Conservation (phyloP, 1,140 invertebrate genomes). For the Odontomachus brunneus region DNA sequence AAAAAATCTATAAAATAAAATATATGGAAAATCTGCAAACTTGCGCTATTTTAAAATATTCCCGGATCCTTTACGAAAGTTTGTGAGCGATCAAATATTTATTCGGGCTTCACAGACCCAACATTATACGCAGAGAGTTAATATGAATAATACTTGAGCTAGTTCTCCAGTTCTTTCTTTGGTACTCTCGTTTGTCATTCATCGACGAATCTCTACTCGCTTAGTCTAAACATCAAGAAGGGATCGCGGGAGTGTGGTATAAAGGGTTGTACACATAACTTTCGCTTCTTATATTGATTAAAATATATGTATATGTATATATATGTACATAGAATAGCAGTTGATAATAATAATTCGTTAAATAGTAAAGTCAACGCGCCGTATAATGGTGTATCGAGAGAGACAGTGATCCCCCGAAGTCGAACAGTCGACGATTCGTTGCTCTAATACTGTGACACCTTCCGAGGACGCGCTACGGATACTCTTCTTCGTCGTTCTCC, state of each 20-base stretch:
- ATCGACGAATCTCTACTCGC: too few relatives aligned
- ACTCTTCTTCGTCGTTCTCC: constrained; percentile 26
- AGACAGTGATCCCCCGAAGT: constrained; percentile 5
- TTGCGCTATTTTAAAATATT: too few relatives aligned
- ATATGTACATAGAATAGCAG: constrained; percentile 19
- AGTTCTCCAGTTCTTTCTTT: too few relatives aligned
- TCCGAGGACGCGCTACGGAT: constrained; percentile 10
- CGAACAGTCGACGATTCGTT: constrained; percentile 38
- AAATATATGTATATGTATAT: constrained; percentile 61
- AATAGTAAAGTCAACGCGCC: constrained; percentile 40
- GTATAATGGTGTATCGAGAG: constrained; percentile 29
- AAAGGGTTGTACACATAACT: not conserved
- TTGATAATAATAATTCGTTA: constrained; percentile 30
- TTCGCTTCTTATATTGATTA: constrained; percentile 39
- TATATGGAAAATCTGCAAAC: too few relatives aligned
- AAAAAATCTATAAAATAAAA: too few relatives aligned
- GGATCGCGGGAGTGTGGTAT: not conserved
- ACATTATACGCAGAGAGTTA: too few relatives aligned
- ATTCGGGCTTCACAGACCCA: too few relatives aligned
- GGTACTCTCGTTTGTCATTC: too few relatives aligned
- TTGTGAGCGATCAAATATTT: too few relatives aligned
- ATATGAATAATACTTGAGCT: too few relatives aligned
- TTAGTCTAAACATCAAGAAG: not conserved
- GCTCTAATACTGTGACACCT: constrained; percentile 18
- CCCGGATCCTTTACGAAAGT: too few relatives aligned